phyloP scores from a whole-genome alignment of 2,797 vertebrate species.

The Dicrostonyx torquatus region DNA sequence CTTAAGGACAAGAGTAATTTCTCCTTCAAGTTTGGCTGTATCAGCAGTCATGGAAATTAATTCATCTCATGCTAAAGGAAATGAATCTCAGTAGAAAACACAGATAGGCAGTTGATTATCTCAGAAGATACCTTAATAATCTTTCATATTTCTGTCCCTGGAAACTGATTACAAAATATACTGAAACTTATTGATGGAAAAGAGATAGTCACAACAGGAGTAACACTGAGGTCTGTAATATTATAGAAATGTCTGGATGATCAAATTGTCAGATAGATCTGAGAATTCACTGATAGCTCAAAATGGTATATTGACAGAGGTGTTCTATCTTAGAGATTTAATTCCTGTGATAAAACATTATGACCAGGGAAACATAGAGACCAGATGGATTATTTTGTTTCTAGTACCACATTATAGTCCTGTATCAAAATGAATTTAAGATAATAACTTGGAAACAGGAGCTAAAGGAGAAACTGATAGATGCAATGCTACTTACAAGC shows the following conservation, averaged over 20 bases:
- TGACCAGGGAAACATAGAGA: neutral
- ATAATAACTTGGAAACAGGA: neutral
- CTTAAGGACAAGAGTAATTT: neutral
- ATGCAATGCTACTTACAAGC: neutral
- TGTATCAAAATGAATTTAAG: neutral
- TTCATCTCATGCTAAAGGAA: neutral
- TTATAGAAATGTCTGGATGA: neutral
- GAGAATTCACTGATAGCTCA: neutral
- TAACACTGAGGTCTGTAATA: neutral
- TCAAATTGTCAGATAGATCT: no score
- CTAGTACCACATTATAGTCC: neutral
- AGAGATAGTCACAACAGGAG: neutral
- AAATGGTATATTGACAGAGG: neutral
- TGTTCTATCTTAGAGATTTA: neutral
- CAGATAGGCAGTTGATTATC: neutral
- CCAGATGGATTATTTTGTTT: neutral
- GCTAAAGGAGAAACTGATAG: neutral
- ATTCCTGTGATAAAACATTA: neutral
- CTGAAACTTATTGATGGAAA: neutral
- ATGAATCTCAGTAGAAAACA: neutral
- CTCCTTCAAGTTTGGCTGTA: neutral
- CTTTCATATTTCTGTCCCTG: neutral
- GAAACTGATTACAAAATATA: neutral
- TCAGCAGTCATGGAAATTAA: neutral
- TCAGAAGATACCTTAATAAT: neutral